Percentiles rank a stretch among this genome's conserved stretches.
Conservation (phyloP, 1,140 invertebrate species). For the Globodera ellingtonae region DNA sequence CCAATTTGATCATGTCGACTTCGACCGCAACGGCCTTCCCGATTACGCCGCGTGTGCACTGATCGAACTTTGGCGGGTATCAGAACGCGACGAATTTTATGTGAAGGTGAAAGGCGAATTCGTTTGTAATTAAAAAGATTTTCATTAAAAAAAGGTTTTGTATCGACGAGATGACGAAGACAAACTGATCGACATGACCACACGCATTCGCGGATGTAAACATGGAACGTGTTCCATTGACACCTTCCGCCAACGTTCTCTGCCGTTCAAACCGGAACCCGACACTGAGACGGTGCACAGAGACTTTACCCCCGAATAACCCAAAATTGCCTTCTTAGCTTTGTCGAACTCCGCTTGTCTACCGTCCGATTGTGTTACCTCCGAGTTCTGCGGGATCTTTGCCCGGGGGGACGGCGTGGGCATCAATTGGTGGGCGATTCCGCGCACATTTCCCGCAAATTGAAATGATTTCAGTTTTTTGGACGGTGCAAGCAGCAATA, state of each 20-base stretch:
- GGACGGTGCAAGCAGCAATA: not conserved
- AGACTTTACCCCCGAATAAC: not conserved
- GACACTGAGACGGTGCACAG: slow-evolving; percentile 25
- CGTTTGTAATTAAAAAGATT: not conserved
- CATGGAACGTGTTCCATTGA: slow-evolving; percentile 11
- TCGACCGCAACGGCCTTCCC: slow-evolving; percentile 30
- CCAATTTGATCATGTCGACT: slow-evolving; percentile 26
- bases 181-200: slow-evolving; percentile 23
- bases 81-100: not conserved
- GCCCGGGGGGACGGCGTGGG: not conserved
- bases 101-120: slow-evolving; percentile 17
- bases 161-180: slow-evolving; percentile 29
- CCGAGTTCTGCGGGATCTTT: not conserved
- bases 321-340: not conserved
- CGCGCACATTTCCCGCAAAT: not conserved
- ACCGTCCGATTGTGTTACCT: not conserved
- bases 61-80: slow-evolving; percentile 30
- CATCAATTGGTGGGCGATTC: not conserved
- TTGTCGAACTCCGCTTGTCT: slow-evolving; percentile 3
- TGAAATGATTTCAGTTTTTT: not conserved
- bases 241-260: slow-evolving; percentile 16
- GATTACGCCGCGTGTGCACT: slow-evolving; percentile 27
- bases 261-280: slow-evolving; percentile 19
- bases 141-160: slow-evolving; percentile 14
- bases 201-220: slow-evolving; percentile 18